These are phyloP conservation scores for Lathronympha strigana DNA, from an alignment of 2,888 invertebrate genomes.

Conservation along the genomic window DNA sequence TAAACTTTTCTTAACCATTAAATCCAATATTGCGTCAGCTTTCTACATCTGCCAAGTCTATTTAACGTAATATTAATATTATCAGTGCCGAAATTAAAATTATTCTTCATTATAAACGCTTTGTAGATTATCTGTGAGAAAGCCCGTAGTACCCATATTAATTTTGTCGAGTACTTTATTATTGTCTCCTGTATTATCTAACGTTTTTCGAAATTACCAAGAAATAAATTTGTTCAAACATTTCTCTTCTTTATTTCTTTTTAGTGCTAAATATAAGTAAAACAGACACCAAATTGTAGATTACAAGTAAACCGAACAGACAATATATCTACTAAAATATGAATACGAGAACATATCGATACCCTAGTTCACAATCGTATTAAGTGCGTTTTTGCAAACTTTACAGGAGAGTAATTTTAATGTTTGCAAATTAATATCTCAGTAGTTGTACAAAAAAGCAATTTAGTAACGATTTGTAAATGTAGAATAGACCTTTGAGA, in stretches of 20 bases:
- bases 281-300: too few species aligned
- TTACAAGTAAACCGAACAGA: too few species aligned
- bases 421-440: too few species aligned
- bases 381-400: too few species aligned
- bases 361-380: too few species aligned
- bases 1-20: not conserved
- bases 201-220: not conserved
- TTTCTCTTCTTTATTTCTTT: not conserved
- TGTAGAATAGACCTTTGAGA: too few species aligned
- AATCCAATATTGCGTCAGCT: not conserved
- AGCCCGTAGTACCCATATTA: not conserved
- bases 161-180: not conserved
- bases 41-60: not conserved
- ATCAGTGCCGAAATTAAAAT: conserved; percentile 13
- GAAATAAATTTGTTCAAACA: not conserved
- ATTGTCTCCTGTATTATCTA: not conserved
- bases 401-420: too few species aligned
- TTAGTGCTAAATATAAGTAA: not conserved
- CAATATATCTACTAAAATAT: too few species aligned
- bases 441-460: too few species aligned
- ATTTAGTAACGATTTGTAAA: too few species aligned
- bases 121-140: not conserved
- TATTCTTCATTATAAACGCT: conserved; percentile 3
- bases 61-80: conserved; percentile 17
- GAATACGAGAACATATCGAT: too few species aligned